A percentile compares a stretch with the other conserved stretches of the same genome.
Conservation (phyloP, 2,888 invertebrate genomes). For the Sphaerolaimus hirsutus region DNA sequence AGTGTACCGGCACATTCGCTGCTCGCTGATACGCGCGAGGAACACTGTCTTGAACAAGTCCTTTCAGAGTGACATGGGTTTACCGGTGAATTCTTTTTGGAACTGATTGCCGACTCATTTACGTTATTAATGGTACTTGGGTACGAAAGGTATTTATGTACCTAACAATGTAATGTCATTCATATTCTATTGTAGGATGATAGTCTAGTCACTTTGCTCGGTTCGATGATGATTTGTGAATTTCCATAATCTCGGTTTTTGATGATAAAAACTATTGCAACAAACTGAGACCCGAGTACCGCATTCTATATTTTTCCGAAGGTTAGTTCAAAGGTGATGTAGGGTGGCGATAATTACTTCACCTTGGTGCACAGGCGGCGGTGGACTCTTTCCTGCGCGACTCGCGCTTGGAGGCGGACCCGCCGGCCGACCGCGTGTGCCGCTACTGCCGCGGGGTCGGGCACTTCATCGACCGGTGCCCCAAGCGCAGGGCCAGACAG, state of each 20-base stretch:
- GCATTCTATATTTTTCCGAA: background rate
- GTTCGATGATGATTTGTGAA: too few relatives aligned
- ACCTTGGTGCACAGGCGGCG: background rate
- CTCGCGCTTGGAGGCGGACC: background rate
- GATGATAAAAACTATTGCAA: too few relatives aligned
- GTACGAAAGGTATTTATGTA: too few relatives aligned
- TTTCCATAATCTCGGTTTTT: too few relatives aligned
- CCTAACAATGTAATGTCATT: too few relatives aligned
- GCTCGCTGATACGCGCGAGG: constrained; percentile 27
- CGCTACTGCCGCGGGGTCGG: constrained; percentile 35
- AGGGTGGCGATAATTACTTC: background rate
- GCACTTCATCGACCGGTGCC: constrained; percentile 33
- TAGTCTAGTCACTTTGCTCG: too few relatives aligned
- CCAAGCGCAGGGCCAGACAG: constrained; percentile 6
- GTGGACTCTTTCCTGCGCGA: background rate
- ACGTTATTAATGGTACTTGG: too few relatives aligned
- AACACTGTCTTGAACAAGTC: constrained; percentile 25
- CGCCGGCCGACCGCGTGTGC: constrained; percentile 27
- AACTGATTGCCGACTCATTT: too few relatives aligned
- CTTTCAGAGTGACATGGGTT: too few relatives aligned
- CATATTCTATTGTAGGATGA: too few relatives aligned
- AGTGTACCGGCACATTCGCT: constrained; percentile 33
- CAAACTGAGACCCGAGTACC: background rate
- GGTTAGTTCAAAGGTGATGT: too few relatives aligned
- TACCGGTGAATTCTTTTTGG: too few relatives aligned